phyloP scores from a whole-genome alignment of 2,797 vertebrate genomes.

The Chaetophractus vellerosus region DNA sequence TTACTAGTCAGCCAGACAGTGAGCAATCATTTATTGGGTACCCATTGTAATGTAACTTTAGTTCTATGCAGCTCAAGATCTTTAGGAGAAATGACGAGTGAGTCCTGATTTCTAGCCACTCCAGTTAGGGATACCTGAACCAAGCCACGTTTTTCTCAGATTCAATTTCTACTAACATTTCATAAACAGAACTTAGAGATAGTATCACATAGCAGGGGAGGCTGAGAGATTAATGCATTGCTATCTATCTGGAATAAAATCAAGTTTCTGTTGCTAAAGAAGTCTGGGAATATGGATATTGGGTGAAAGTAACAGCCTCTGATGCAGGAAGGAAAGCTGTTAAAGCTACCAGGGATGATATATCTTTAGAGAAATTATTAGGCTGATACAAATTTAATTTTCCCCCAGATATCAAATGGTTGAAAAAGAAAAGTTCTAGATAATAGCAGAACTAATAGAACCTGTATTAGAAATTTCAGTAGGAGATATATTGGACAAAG shows the following conservation, averaged over 20 bases:
- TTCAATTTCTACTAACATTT: neutral
- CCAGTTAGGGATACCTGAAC: neutral
- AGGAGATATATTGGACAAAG: neutral
- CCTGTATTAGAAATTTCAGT: neutral
- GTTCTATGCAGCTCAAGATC: neutral
- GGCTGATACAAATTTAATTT: neutral
- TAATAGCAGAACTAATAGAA: neutral
- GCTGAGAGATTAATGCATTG: neutral
- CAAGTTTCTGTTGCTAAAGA: neutral
- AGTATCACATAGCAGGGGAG: neutral
- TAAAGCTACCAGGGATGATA: neutral
- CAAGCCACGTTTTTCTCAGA: neutral
- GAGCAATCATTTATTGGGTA: neutral
- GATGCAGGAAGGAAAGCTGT: neutral
- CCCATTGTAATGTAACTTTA: neutral
- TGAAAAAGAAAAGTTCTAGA: neutral
- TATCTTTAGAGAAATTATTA: neutral
- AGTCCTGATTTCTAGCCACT: neutral
- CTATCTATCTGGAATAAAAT: neutral
- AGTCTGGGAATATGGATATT: neutral
- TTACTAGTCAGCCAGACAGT: neutral
- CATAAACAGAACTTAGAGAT: neutral
- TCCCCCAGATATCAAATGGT: neutral
- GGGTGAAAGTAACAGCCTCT: neutral
- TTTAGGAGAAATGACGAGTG: conserved; percentile 15